Evolutionary conservation across 2,797 vertebrate species (phyloP), one percentile per base, ranked within the genome.

Genomic region (Nyctibius grandis): DNA sequence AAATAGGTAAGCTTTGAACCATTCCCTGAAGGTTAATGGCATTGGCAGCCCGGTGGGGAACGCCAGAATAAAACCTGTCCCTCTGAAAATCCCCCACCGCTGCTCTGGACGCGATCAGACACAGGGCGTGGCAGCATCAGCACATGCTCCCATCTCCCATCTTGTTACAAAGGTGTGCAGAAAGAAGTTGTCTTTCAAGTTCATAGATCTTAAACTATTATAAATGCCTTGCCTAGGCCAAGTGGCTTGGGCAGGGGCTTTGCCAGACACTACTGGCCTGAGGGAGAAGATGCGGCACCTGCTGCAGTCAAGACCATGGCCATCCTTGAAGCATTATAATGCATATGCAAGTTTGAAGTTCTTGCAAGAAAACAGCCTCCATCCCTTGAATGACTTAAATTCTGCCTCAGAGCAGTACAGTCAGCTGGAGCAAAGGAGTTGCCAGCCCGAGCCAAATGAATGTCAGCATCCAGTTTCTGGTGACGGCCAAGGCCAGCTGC

Each of bases 1-100:
- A 91, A 92, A 85, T 23, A 64, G 51, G 83, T 26, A 73, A 89
- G 28, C 36, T 91, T 74, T 93, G 89, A 77, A 77, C 59, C 48
- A 53, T 74, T 85, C 48, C 48, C 75, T 77, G 74, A n/a, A 72
- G 57, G 54, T 76, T 85, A 87, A 73, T 76, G 75, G 60, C 33
- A 26, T 91, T 77, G 40, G 9, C 65, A 94, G 48, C 16, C 44
- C 0, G 0, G 40, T 40, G 29, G 34, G 17, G 34, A 91, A 54
- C 0, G 1, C 17, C 67, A 56, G 48, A 94, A 87, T 38, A 77
- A 92, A 94, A 48, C 36, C n/a, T 4, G 2, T 87, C 89, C 50
- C 29, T 45, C 56, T 74, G 56, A 25, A 90, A 79, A 60, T 38
- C 22, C 12, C 82, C 34, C 18, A 11, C 31, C 3, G 16, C 47